phyloP scores from a whole-genome alignment of 2,888 invertebrate genomes.

The Boloria euphrosyne region DNA sequence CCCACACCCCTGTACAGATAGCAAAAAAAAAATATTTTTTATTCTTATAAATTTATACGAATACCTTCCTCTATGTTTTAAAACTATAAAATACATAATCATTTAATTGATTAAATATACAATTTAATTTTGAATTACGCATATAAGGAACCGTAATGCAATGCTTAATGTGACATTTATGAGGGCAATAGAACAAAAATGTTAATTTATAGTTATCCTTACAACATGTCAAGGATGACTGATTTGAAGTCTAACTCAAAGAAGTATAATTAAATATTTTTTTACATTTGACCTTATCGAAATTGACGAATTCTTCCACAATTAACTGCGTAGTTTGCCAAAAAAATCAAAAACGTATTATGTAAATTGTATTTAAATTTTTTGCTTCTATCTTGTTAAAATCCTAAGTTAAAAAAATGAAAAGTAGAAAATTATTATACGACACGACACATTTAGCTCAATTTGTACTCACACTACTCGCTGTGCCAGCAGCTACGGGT shows the following conservation, averaged over 20 bases:
- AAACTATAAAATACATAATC: background rate
- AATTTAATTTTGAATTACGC: conserved; percentile 8
- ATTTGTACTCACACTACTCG: no score
- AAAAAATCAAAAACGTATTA: conserved; percentile 4
- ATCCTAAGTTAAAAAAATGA: no score
- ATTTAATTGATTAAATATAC: background rate
- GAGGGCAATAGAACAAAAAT: conserved; percentile 10
- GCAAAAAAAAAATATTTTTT: no score
- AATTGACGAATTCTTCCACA: conserved; percentile 15
- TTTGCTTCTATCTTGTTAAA: background rate
- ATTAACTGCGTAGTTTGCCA: conserved; percentile 1
- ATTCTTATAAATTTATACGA: no score
- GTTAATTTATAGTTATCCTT: conserved; percentile 31
- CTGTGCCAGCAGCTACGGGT: no score
- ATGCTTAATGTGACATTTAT: conserved; percentile 12
- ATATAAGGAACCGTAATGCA: background rate
- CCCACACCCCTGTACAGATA: no score
- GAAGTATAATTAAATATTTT: conserved; percentile 18
- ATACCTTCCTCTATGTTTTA: no score
- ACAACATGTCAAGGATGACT: conserved; percentile 35
- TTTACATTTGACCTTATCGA: conserved; percentile 12
- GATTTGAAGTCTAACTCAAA: conserved; percentile 19
- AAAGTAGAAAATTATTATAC: no score
- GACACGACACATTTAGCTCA: no score
- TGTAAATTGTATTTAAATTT: conserved; percentile 3